Base-by-base conservation (phyloP, 2,113 vertebrate genomes). In the Strigops habroptila region DNA sequence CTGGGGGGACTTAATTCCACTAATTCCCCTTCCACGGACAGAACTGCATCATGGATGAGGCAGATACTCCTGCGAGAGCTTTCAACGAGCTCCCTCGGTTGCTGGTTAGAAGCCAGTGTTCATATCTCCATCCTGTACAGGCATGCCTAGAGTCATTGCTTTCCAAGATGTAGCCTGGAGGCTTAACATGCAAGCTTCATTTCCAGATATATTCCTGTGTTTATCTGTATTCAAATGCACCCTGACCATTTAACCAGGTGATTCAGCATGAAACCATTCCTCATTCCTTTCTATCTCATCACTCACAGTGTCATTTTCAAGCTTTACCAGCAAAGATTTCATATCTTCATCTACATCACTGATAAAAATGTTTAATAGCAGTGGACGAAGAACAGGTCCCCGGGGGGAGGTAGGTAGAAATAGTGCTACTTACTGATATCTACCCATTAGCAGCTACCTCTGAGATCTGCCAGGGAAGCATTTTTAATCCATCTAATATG, bases 401-500 rank as follows among this genome's bases (percentile, higher is more conserved):
- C 1, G 0, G 57, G 90, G 83, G 91, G 77, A 90, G 59, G 81
- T 31, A 85, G 87, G 91, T 82, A 79, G 96, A 62, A 97, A 91
- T 80, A 87, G 57, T 4, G 31, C 78, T 91, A 49, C 91, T 87
- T 85, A 89, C 94, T 73, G 91, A 64, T 95, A 93, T 85, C 96
- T 91, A 49, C 91, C 94, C 87, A 93, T 97, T 96, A 97, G 75
- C 87, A 92, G 51, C 95, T 82, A 79, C 95, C 91, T 95, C 87
- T 30, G 87, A 97, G 95, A 94, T 85, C 93, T 95, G 95, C 95
- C 82, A 84, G 84, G 91, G 95, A 97, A 94, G 95, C 94, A 80
- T 77, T 91, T 92, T 95, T 91, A 96, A 96, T 96, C 95, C 94
- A 80, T 94, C 95, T 95, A 94, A 91, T 95, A 93, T 69, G 94